A percentile compares a stretch with the other conserved stretches of the same genome.
Conservation (phyloP, 1,140 invertebrate genomes). For the Homalodisca vitripennis region DNA sequence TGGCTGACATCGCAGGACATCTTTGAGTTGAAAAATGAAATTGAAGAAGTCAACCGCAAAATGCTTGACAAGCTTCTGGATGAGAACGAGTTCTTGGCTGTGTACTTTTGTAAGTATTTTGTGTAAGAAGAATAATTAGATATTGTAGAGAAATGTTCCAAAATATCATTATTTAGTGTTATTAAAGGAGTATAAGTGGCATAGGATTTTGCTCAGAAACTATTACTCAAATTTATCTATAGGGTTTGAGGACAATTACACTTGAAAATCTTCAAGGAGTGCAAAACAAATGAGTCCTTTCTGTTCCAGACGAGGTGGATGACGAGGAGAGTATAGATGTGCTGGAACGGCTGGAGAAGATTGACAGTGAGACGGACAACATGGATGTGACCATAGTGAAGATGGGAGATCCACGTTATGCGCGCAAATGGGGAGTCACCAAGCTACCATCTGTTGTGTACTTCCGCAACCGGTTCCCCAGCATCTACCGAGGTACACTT, state of each 20-base stretch:
- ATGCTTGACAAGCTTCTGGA: slow-evolving; percentile 93
- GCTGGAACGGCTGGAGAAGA: slow-evolving; percentile 82
- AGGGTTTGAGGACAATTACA: slow-evolving; percentile 3
- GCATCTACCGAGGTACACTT: slow-evolving; percentile 94
- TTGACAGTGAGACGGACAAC: slow-evolving; percentile 91
- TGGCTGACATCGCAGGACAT: slow-evolving; percentile 94
- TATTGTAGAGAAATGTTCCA: too few relatives aligned
- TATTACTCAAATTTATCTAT: too few relatives aligned
- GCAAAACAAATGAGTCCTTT: too few relatives aligned
- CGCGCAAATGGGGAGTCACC: slow-evolving; percentile 92
- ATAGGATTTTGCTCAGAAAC: too few relatives aligned
- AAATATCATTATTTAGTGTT: too few relatives aligned
- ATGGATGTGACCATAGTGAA: slow-evolving; percentile 95
- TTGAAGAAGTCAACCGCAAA: slow-evolving; percentile 92
- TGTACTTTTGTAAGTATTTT: slow-evolving; percentile 85
- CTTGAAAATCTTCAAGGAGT: too few relatives aligned
- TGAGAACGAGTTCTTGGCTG: slow-evolving; percentile 92
- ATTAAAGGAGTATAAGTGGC: too few relatives aligned
- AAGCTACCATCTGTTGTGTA: slow-evolving; percentile 90
- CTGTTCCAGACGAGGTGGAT: slow-evolving; percentile 77
- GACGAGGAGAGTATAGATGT: slow-evolving; percentile 75
- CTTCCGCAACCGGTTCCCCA: slow-evolving; percentile 90
- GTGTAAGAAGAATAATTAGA: too few relatives aligned
- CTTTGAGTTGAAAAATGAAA: slow-evolving; percentile 95
- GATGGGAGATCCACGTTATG: slow-evolving; percentile 88